Evolutionary conservation across 2,797 vertebrate genomes (phyloP).

Genomic region (Pantherophis vulpinus): DNA sequence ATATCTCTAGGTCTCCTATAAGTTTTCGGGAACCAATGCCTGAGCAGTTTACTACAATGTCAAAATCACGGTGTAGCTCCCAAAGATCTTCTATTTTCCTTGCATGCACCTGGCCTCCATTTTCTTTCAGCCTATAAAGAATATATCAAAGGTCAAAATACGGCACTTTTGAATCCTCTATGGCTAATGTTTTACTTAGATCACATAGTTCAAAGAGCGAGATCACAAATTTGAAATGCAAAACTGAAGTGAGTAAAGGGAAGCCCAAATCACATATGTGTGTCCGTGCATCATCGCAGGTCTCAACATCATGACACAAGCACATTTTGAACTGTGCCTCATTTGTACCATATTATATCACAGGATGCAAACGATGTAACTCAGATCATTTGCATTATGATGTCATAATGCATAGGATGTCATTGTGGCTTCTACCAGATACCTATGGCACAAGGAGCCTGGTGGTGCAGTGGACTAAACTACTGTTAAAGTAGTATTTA

Average conservation of each 20-base stretch:
- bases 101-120: slow-evolving; percentile 70
- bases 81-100: slow-evolving; percentile 77
- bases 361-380: not conserved
- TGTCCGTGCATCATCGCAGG: not conserved
- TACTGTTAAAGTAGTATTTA: too few relatives aligned
- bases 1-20: slow-evolving; percentile 70
- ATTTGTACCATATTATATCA: not conserved
- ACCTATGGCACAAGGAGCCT: not conserved
- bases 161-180: not conserved
- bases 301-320: not conserved
- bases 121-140: slow-evolving; percentile 76
- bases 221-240: not conserved
- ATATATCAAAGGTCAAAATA: slow-evolving; percentile 11
- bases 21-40: slow-evolving; percentile 82
- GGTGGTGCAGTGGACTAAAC: too few relatives aligned
- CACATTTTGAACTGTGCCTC: not conserved
- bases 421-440: not conserved
- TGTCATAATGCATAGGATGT: not conserved
- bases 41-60: slow-evolving; percentile 86
- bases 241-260: slow-evolving; percentile 22
- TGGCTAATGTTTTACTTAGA: not conserved
- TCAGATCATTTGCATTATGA: not conserved
- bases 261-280: not conserved
- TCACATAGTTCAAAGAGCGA: not conserved
- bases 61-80: slow-evolving; percentile 76